A percentile compares a stretch with the other conserved stretches of the same genome.
Evolutionary conservation across 2,113 vertebrate genomes (phyloP).

Genomic region (Antechinus stuartii): DNA sequence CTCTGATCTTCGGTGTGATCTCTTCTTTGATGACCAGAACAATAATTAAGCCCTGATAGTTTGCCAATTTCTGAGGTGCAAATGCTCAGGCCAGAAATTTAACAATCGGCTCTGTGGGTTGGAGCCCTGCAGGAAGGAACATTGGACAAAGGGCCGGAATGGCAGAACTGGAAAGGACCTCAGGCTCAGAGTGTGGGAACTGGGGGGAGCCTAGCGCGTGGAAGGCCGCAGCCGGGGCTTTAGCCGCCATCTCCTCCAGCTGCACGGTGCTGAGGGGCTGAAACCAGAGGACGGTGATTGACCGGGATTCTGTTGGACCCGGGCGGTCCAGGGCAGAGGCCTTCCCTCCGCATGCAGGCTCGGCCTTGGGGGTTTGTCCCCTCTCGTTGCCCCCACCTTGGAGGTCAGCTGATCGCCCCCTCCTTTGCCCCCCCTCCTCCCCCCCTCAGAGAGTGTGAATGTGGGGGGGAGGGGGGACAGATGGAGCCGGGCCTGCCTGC

Average conservation of each 20-base stretch:
- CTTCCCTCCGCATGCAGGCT: too few species aligned
- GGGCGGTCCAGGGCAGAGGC: not conserved
- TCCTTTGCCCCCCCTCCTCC: not conserved
- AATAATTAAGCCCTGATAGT: not conserved
- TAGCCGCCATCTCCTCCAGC: not conserved
- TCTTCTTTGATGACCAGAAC: not conserved
- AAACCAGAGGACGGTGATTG: not conserved
- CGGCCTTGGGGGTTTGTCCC: not conserved
- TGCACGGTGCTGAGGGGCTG: not conserved
- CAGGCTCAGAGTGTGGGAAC: not conserved
- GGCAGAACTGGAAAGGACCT: not conserved
- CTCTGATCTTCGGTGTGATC: not conserved
- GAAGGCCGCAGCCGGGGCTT: not conserved
- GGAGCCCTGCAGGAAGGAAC: not conserved
- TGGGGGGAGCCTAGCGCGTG: too few species aligned
- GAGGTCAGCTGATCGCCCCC: not conserved
- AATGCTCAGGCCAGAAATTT: not conserved
- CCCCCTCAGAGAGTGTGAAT: too few species aligned
- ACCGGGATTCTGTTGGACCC: not conserved
- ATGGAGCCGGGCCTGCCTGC: not conserved
- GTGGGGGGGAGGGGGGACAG: not conserved
- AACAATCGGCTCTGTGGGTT: not conserved
- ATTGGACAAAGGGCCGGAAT: too few species aligned
- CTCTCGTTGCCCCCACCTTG: not conserved
- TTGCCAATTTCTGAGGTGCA: not conserved